Conservation (phyloP, 2,113 vertebrate genomes). For the Gallinago media region DNA sequence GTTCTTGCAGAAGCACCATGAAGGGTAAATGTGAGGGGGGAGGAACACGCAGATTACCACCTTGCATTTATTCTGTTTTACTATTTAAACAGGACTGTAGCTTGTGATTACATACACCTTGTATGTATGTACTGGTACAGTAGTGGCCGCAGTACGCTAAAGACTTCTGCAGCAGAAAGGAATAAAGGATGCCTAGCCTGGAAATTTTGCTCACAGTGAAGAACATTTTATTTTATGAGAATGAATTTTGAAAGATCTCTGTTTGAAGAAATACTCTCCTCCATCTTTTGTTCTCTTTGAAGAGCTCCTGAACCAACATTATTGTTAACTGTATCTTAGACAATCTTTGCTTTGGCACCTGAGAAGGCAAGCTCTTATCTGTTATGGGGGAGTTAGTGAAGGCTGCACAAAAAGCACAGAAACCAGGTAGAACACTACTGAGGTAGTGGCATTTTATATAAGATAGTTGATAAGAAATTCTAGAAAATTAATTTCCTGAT, state of each 20-base stretch:
- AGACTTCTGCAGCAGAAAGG: background rate
- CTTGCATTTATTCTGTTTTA: slow-evolving; percentile 12
- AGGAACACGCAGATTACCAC: background rate
- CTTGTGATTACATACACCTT: background rate
- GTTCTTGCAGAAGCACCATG: background rate
- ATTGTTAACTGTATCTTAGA: background rate
- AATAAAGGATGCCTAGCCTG: background rate
- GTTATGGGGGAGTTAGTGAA: background rate
- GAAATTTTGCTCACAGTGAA: background rate
- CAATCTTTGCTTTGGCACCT: background rate
- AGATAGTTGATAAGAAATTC: background rate
- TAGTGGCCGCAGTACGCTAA: background rate
- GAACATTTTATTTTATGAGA: background rate
- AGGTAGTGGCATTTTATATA: background rate
- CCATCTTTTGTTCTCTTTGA: background rate
- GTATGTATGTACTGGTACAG: background rate
- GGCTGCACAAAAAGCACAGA: background rate
- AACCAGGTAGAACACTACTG: background rate
- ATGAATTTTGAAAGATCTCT: background rate
- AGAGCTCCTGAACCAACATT: background rate
- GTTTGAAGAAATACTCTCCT: background rate
- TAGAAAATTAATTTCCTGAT: background rate
- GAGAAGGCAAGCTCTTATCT: background rate
- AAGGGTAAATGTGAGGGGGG: background rate
- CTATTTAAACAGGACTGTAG: background rate